Evolutionary conservation across 2,888 invertebrate genomes (phyloP), one percentile per base, ranked within the genome.

Genomic region (Notodonta dromedarius): DNA sequence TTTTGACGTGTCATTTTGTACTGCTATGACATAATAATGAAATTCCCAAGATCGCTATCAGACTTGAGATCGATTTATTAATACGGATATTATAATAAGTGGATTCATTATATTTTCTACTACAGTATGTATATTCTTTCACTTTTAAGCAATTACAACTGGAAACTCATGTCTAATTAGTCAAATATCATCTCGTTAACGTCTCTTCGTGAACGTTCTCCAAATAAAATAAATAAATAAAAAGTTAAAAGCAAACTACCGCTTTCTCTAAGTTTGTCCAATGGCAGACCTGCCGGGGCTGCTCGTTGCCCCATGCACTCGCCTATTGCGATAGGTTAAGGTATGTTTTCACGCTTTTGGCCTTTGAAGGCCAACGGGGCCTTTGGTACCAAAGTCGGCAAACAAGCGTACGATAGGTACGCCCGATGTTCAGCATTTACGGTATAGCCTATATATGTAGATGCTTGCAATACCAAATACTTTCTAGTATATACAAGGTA

Each of bases 151-250:
- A 52, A 12, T 32, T 32, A 12, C 32, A 52, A 32, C 52, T 52
- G 11, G 51, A 51, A 13, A 16, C 16, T 16, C 16, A 8, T 51
- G 11, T 9, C 52, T 52, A 52, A 52, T 52, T 52, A 52, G 52
- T 12, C 13, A 58, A 52, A 40, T 16, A 5, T 52, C 52, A 52
- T 51, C 54, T 58, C 11, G 12, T 50, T 69, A 64, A 58, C 58
- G 50, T 62, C 57, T 57, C 35, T 16, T 24, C 16, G 62, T 63
- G 61, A 59, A 51, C 55, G 63, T 64, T 67, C 61, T 69, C 52
- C 59, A 74, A 75, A 74, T 66, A 72, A 74, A 71, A 70, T 69
- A 77, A 71, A 75, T 69, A 77, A 74, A 74, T 71, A 73, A 74
- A 69, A 76, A 76, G 66, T 65, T 70, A 71, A 74, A 74, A 71